phyloP scores from a whole-genome alignment of 2,888 invertebrate genomes.

The Troilus luridus region DNA sequence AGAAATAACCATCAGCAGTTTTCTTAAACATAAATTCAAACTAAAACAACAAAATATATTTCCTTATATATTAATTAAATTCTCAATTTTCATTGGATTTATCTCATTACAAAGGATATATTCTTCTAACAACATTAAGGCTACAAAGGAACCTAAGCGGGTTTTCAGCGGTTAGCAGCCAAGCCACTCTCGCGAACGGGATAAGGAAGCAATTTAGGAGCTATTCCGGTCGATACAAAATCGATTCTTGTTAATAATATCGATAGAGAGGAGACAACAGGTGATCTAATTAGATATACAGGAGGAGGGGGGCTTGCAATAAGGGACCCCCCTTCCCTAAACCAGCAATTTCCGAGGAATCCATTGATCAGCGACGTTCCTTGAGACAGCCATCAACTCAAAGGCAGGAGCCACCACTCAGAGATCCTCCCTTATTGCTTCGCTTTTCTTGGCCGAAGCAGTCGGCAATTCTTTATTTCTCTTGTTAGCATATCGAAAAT shows the following conservation, averaged over 20 bases:
- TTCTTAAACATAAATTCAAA: too few species aligned
- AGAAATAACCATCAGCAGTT: too few species aligned
- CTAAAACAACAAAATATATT: too few species aligned
- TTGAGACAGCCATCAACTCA: constrained; percentile 1
- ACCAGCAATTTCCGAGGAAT: constrained; percentile 26
- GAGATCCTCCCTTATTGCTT: not conserved
- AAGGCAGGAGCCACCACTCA: not conserved
- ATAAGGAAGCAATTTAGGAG: not conserved
- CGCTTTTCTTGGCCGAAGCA: not conserved
- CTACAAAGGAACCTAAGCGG: too few species aligned
- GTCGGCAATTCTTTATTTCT: not conserved
- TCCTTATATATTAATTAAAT: too few species aligned
- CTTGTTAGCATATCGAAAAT: not conserved
- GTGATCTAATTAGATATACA: constrained; percentile 26
- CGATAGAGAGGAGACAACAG: not conserved
- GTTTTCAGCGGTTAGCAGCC: too few species aligned
- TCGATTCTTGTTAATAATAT: not conserved
- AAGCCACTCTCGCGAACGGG: not conserved
- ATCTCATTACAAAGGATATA: too few species aligned
- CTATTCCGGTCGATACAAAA: not conserved
- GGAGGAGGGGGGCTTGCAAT: not conserved
- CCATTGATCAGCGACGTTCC: constrained; percentile 17
- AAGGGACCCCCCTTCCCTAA: not conserved
- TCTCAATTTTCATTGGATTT: too few species aligned
- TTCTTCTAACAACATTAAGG: too few species aligned